Evolutionary conservation across 2,113 vertebrate species (phyloP), one percentile per base, ranked within the genome.

Genomic region (Colius striatus): DNA sequence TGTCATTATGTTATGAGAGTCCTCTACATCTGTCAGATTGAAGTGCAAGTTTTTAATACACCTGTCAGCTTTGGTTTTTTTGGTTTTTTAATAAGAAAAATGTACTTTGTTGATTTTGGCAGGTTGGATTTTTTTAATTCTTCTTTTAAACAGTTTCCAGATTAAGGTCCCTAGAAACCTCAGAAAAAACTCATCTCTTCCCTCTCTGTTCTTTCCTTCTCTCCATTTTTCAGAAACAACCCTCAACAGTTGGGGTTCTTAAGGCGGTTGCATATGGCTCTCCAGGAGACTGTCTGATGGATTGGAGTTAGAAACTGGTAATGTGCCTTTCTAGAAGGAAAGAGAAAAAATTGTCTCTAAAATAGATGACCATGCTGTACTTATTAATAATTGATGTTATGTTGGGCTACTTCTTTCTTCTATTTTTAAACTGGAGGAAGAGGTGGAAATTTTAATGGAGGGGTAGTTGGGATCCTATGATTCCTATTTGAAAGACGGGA

Each of bases 321-420:
- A 73, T 61, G 45, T 70, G 9, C 27, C 9, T 88, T 87, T 90
- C 30, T 67, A 61, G 57, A 95, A 93, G 53, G 34, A 61, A 79
- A 82, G 50, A 87, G 70, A 84, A 90, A 66, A 90, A 81, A 13
- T 65, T 62, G 71, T 92, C 73, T 50, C 73, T 68, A 50, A 71
- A 96, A 94, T 79, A 95, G 86, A 65, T 78, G 72, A 22, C 34
- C 60, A 18, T 16, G 9, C 70, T 84, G 83, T 89, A 81, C 90
- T 86, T 87, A 57, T 78, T 92, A 87, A 94, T 78, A 87, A 75
- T 95, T 87, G 48, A 92, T 50, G 41, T 61, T 84, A 47, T 17
- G 21, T 36, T 90, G 73, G 53, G 72, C 26, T 11, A 26, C 32
- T 68, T 38, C 22, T 88, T 63, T 77, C 15, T 87, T 76, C 75